Evolutionary conservation across 2,113 vertebrate species (phyloP).

Genomic region (Bubo bubo): DNA sequence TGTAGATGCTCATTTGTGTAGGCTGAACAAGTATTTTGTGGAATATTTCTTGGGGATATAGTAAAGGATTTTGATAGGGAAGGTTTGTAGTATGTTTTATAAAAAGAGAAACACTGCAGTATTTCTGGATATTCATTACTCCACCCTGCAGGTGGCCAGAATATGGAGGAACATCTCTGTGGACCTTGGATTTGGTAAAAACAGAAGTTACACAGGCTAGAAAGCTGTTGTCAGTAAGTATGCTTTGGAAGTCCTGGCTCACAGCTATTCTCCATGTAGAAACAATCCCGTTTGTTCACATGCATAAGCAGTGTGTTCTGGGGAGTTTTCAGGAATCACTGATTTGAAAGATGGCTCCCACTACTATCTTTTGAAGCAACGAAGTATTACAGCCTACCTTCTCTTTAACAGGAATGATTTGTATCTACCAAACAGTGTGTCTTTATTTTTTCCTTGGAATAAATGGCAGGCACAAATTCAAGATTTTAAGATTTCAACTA

Average conservation of each 20-base stretch:
- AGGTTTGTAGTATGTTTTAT: neutral
- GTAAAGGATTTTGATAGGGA: neutral
- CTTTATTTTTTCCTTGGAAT: neutral
- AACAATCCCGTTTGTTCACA: neutral
- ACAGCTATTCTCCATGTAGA: neutral
- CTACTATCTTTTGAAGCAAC: neutral
- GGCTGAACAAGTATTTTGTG: neutral
- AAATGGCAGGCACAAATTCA: neutral
- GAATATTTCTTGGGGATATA: neutral
- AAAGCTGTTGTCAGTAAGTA: neutral
- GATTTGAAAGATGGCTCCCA: neutral
- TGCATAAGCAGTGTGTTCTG: neutral
- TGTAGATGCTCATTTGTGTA: neutral
- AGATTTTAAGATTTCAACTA: neutral
- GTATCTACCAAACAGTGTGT: neutral
- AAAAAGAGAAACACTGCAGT: neutral
- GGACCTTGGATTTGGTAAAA: neutral
- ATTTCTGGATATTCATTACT: slow-evolving; percentile 25
- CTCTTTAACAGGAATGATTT: neutral
- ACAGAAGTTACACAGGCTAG: neutral
- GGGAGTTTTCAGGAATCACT: neutral
- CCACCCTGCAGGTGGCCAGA: neutral
- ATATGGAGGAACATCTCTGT: neutral
- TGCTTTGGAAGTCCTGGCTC: neutral
- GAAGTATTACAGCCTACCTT: neutral